A percentile compares a stretch with the other conserved stretches of the same genome.
Conservation (phyloP, 1,140 invertebrate species). For the Drosophila kanapiae region DNA sequence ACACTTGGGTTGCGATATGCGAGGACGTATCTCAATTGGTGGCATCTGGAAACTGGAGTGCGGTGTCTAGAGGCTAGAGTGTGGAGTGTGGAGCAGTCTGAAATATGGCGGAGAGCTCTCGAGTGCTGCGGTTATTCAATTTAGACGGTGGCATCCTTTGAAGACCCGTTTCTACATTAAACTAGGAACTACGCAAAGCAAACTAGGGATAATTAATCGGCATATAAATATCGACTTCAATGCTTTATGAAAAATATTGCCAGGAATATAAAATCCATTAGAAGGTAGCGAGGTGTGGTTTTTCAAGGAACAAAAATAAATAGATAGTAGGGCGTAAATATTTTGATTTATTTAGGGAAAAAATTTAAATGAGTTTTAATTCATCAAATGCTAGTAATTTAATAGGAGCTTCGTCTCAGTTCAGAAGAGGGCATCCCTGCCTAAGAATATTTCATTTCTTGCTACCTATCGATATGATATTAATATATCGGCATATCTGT, state of each 20-base stretch:
- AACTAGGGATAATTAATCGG: neutral
- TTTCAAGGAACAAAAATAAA: too few relatives aligned
- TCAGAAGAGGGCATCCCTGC: too few relatives aligned
- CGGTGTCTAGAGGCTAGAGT: neutral
- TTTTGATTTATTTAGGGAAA: too few relatives aligned
- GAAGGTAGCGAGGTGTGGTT: neutral
- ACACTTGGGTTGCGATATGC: slow-evolving; percentile 26
- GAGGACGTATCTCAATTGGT: slow-evolving; percentile 38
- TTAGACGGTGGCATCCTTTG: slow-evolving; percentile 39
- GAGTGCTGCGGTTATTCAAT: slow-evolving; percentile 23
- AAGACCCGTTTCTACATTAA: slow-evolving; percentile 24
- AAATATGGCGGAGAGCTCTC: neutral
- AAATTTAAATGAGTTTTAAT: too few relatives aligned
- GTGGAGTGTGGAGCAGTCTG: neutral
- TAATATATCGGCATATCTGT: neutral
- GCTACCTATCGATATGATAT: neutral
- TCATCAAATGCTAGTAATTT: too few relatives aligned
- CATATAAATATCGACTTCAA: neutral
- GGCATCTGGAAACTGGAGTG: slow-evolving; percentile 5
- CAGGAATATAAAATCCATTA: neutral
- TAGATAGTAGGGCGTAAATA: too few relatives aligned
- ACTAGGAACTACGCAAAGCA: neutral
- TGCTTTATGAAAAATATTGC: neutral
- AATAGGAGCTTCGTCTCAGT: too few relatives aligned
- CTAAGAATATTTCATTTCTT: neutral